phyloP scores from a whole-genome alignment of 2,888 invertebrate species.

The Patella ulyssiponensis region DNA sequence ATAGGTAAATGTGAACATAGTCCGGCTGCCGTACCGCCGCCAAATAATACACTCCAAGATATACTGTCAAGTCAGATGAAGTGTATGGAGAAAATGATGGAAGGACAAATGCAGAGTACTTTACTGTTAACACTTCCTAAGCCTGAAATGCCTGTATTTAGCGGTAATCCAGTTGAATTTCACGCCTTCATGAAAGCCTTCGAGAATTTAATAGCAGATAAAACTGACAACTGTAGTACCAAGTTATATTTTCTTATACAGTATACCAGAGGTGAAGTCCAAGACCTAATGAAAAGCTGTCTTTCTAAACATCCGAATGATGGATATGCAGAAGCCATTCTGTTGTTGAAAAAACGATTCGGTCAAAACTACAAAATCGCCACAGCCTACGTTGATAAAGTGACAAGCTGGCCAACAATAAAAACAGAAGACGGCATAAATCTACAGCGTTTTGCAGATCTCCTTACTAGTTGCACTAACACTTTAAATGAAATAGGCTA shows the following conservation, averaged over 20 bases:
- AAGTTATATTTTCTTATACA: neutral
- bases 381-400: too few relatives aligned
- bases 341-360: conserved; percentile 1
- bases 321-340: neutral
- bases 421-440: neutral
- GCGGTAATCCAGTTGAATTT: neutral
- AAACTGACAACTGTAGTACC: neutral
- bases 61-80: neutral
- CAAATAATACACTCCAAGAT: neutral
- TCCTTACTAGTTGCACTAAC: neutral
- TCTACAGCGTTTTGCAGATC: neutral
- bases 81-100: conserved; percentile 1
- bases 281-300: conserved; percentile 1
- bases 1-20: too few relatives aligned
- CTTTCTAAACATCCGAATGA: neutral
- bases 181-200: neutral
- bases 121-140: neutral
- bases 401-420: neutral
- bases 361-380: too few relatives aligned
- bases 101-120: neutral
- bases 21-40: too few relatives aligned
- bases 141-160: neutral
- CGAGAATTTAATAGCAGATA: neutral
- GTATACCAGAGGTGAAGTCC: conserved; percentile 6
- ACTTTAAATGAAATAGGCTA: neutral